Percentiles rank a stretch among this genome's conserved stretches.
These are phyloP conservation scores for Yponomeuta cagnagella DNA, from an alignment of 2,888 invertebrate genomes.

Conservation along the genomic window DNA sequence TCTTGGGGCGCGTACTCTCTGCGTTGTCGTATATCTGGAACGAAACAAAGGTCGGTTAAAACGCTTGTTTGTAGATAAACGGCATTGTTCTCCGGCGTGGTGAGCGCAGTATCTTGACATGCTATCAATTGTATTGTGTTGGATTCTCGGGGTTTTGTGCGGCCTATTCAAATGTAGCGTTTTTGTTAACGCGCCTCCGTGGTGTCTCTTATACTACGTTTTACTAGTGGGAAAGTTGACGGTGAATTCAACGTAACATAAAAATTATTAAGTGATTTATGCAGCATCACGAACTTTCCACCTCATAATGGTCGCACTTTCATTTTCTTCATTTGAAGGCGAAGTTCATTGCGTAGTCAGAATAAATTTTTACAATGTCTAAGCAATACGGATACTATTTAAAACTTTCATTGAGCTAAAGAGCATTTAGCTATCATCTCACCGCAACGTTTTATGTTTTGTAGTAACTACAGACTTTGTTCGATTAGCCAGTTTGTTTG, in stretches of 20 bases:
- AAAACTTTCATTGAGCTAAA: too few relatives aligned
- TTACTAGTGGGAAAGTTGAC: slow-evolving; percentile 2
- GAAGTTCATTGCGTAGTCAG: not conserved
- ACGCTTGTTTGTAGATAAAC: slow-evolving; percentile 4
- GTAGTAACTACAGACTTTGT: not conserved
- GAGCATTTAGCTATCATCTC: too few relatives aligned
- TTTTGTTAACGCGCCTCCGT: slow-evolving; percentile 4
- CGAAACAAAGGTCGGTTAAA: slow-evolving; percentile 12
- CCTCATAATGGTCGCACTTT: not conserved
- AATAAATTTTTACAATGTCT: not conserved
- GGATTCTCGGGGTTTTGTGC: slow-evolving; percentile 7
- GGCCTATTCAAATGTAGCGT: slow-evolving; percentile 10
- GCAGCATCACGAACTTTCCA: not conserved
- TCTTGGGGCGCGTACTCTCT: slow-evolving; percentile 77
- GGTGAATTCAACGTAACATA: slow-evolving; percentile 2
- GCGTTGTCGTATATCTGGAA: slow-evolving; percentile 69
- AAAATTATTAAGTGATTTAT: slow-evolving; percentile 3
- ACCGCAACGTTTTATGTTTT: not conserved
- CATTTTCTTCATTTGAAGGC: not conserved
- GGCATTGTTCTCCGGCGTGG: slow-evolving; percentile 10
- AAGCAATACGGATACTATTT: not conserved
- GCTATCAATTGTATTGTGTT: slow-evolving; percentile 14
- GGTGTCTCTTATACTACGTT: not conserved
- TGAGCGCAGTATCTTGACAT: slow-evolving; percentile 6
- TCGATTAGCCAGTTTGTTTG: not conserved